Conservation (phyloP, 2,888 invertebrate species). For the Crocallis elinguaria region DNA sequence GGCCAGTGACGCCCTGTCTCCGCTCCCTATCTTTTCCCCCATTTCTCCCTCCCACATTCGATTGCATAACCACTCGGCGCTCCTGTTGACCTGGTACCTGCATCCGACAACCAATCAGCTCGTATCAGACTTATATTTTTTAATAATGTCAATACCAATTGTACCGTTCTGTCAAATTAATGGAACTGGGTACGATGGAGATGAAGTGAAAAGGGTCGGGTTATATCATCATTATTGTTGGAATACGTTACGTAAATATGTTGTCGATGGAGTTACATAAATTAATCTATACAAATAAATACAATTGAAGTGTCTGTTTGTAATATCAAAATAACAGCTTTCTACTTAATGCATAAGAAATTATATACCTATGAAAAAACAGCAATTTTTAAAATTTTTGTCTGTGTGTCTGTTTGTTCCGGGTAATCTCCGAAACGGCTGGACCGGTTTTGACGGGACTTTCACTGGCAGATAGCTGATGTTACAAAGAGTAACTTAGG, state of each 20-base stretch:
- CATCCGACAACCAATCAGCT: slow-evolving; percentile 57
- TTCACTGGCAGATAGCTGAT: no score
- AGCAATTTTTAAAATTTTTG: no score
- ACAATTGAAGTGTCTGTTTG: no score
- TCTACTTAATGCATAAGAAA: no score
- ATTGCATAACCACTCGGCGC: slow-evolving; percentile 36
- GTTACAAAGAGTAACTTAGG: no score
- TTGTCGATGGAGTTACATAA: not conserved
- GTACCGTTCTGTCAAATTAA: slow-evolving; percentile 10
- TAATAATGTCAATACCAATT: slow-evolving; percentile 33
- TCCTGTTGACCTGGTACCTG: slow-evolving; percentile 58
- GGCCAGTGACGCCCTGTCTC: slow-evolving; percentile 45
- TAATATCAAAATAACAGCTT: no score
- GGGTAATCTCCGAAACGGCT: no score
- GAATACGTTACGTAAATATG: not conserved
- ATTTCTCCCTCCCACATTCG: slow-evolving; percentile 20
- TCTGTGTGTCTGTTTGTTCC: no score
- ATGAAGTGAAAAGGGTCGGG: slow-evolving; percentile 10
- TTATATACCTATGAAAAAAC: no score
- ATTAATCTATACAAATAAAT: no score
- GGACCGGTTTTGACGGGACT: no score
- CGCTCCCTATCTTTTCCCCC: slow-evolving; percentile 6
- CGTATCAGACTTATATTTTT: slow-evolving; percentile 32
- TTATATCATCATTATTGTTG: slow-evolving; percentile 4
- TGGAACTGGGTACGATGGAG: slow-evolving; percentile 1